Percentiles rank a stretch among this genome's conserved stretches.
Evolutionary conservation across 1,140 invertebrate genomes (phyloP).

Genomic region (Drosophila azteca): DNA sequence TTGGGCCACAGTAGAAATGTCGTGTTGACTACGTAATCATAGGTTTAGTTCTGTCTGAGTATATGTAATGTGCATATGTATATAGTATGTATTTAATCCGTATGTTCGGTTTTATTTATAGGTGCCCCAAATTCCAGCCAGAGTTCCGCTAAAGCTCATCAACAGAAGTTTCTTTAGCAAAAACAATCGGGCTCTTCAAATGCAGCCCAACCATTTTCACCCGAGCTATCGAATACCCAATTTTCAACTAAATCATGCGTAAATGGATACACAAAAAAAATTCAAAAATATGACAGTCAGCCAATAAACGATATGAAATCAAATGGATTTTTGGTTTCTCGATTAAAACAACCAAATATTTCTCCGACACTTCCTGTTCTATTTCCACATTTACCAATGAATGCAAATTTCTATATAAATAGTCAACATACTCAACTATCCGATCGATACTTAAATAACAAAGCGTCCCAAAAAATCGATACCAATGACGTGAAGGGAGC

Average conservation of each 20-base stretch:
- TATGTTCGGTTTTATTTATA: slow-evolving; percentile 54
- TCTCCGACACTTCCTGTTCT: slow-evolving; percentile 70
- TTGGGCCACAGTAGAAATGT: too few species aligned
- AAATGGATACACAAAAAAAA: slow-evolving; percentile 41
- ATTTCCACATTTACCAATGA: slow-evolving; percentile 69
- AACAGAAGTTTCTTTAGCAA: slow-evolving; percentile 92
- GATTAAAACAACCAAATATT: slow-evolving; percentile 52
- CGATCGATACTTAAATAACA: slow-evolving; percentile 73
- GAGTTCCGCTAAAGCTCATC: slow-evolving; percentile 89
- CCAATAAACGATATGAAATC: slow-evolving; percentile 39
- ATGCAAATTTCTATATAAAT: slow-evolving; percentile 52
- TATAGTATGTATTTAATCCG: slow-evolving; percentile 18
- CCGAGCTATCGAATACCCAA: slow-evolving; percentile 42
- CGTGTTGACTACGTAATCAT: too few species aligned
- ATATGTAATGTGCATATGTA: too few species aligned
- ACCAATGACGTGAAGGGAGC: slow-evolving; percentile 40
- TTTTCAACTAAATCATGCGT: slow-evolving; percentile 37
- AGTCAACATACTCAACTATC: slow-evolving; percentile 68
- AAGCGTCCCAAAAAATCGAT: slow-evolving; percentile 34
- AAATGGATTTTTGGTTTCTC: slow-evolving; percentile 44
- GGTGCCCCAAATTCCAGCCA: slow-evolving; percentile 89
- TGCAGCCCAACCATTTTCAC: slow-evolving; percentile 45
- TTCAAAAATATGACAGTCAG: slow-evolving; percentile 34
- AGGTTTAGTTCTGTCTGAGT: too few species aligned
- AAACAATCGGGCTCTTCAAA: slow-evolving; percentile 85